Evolutionary conservation across 2,888 invertebrate species (phyloP).

Genomic region (Athalia rosae): DNA sequence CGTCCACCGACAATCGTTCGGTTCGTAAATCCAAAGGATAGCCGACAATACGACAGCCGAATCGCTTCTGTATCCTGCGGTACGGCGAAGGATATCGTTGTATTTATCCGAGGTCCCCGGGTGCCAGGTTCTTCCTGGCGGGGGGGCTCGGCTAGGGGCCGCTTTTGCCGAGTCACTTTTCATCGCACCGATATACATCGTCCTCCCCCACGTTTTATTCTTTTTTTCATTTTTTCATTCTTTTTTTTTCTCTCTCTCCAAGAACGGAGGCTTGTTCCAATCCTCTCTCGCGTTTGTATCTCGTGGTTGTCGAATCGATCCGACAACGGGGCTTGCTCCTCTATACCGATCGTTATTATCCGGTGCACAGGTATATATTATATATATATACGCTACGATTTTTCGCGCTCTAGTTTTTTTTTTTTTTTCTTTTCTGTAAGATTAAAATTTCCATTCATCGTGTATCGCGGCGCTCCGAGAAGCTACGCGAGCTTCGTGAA

Average conservation of each 20-base stretch:
- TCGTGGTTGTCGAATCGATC: slow-evolving; percentile 57
- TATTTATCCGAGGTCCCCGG: slow-evolving; percentile 2
- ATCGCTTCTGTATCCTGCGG: slow-evolving; percentile 42
- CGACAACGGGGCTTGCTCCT: slow-evolving; percentile 54
- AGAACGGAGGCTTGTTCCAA: slow-evolving; percentile 59
- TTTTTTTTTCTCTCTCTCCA: background rate
- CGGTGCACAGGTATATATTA: too few species aligned
- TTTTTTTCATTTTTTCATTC: too few species aligned
- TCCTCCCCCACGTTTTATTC: slow-evolving; percentile 55
- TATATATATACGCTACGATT: background rate
- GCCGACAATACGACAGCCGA: slow-evolving; percentile 32
- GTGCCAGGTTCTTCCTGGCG: slow-evolving; percentile 33
- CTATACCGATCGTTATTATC: slow-evolving; percentile 58
- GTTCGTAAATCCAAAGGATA: slow-evolving; percentile 18
- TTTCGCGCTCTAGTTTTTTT: background rate
- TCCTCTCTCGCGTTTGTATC: slow-evolving; percentile 60
- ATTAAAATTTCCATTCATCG: too few species aligned
- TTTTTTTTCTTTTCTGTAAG: too few species aligned
- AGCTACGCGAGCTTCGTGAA: background rate
- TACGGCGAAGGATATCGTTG: background rate
- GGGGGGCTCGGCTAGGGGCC: slow-evolving; percentile 37
- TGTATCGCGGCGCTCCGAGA: too few species aligned
- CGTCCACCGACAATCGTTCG: background rate
- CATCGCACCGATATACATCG: slow-evolving; percentile 60
- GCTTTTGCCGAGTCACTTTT: slow-evolving; percentile 67